Evolutionary conservation across 2,113 vertebrate genomes (phyloP), one percentile per base, ranked within the genome.

Genomic region (Pelodiscus sinensis): DNA sequence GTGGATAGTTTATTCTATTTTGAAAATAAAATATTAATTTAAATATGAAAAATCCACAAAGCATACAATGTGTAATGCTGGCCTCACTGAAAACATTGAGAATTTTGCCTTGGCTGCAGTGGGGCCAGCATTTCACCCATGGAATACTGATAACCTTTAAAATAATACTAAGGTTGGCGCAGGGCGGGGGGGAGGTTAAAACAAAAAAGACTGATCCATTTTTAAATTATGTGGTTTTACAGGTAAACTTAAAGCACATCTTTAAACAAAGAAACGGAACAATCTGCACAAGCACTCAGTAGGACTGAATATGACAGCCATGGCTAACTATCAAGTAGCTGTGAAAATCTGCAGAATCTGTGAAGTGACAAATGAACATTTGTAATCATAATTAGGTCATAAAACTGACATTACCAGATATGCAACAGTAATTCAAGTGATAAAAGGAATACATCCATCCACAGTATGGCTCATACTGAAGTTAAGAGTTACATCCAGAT

Each of bases 371-470:
- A 95, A 95, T 29, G n/a, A 95, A 93, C 93, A 93, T 65, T 94
- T 91, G 90, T 90, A 85, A 91, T 86, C 56, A 95, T 95, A 95
- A 97, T 96, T 95, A 89, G 96, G 94, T 94, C 94, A 96, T 96
- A 96, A 96, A 95, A 90, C 93, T 94, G 95, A 87, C 95, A 96
- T 90, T 95, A 96, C 87, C 94, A 86, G 93, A 90, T 94, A 95
- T 81, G 90, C 96, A 95, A 92, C 90, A 89, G 93, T 94, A 96
- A 97, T 96, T 96, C 90, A 91, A 94, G 92, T 95, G 94, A 95
- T 96, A 94, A 96, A 96, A 93, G 91, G 91, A 92, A 83, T 90
- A 82, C 92, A 93, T 96, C 95, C 96, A 95, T 95, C 88, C 73
- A 3, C 50, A 92, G 3, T 68, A 82, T 14, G 68, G 50, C 38